Evolutionary conservation across 2,888 invertebrate species (phyloP), one percentile per base, ranked within the genome.

Genomic region (Erannis defoliaria): DNA sequence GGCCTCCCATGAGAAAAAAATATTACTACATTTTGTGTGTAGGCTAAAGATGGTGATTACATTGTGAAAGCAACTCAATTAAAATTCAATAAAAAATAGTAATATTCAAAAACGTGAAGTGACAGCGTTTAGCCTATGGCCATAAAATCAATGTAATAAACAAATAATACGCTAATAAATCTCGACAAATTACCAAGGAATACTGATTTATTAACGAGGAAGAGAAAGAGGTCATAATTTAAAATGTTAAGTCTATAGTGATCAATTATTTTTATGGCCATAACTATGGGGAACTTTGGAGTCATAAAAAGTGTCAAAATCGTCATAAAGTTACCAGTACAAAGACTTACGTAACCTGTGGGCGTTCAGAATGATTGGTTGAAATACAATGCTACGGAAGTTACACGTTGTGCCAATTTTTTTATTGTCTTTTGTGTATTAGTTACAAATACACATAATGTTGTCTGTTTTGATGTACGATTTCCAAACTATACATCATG

Each of bases 261-360:
- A 57, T 61, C 42, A 46, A 61, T 58, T 51, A 55, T 37, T 9
- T 61, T 57, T 40, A 56, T 56, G 31, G 40, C 43, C 55, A n/a
- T 43, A 55, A 40, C n/a, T 16, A 38, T 37, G 29, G 35, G 38
- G 18, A 50, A 21, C 38, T 37, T 38, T 4, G 5, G n/a, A 53
- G 40, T 38, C 23, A 53, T 56, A 42, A 49, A 58, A 53, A 9
- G 0, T 42, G 33, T 37, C 16, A 49, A 33, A 49, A 49, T 18
- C 12, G 29, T 31, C 38, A 35, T 49, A 56, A 56, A 49, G 38
- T 55, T 48, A 19, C 49, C 33, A 56, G 21, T 31, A 42, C 16
- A 14, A 29, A 40, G n/a, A n/a, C 35, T 37, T 46, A 53, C 51
- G 51, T 31, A 38, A 58, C 21, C 16, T 51, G 29, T 51, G 29